Evolutionary conservation across 1,140 invertebrate species (phyloP).

Genomic region (Subanguina moxae): DNA sequence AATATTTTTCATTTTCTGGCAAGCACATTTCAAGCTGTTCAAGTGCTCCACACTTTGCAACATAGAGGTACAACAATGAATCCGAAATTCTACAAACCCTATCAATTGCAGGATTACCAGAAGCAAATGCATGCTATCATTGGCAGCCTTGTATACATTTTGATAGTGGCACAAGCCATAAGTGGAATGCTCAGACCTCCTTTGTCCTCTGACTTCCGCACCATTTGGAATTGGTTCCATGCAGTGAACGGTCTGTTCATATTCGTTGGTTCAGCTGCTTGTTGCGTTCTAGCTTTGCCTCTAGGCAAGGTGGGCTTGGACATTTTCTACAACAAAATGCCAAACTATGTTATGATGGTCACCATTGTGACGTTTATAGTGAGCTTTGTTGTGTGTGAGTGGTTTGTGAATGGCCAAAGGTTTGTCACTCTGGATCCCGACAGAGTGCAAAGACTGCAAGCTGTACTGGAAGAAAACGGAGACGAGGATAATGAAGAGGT

Average conservation of each 20-base stretch:
- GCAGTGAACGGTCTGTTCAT: not conserved
- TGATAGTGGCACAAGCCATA: not conserved
- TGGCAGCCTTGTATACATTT: not conserved
- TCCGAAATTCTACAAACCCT: not conserved
- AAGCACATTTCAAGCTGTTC: not conserved
- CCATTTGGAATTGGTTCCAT: conserved; percentile 1
- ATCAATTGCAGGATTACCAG: not conserved
- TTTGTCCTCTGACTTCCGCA: not conserved
- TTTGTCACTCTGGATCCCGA: not conserved
- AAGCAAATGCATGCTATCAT: conserved; percentile 4
- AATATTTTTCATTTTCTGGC: not conserved
- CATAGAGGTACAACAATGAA: not conserved
- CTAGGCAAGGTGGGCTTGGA: not conserved
- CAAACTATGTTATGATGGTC: not conserved
- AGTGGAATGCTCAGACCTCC: not conserved
- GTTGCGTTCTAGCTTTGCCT: not conserved
- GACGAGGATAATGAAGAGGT: not conserved
- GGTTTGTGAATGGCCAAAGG: not conserved
- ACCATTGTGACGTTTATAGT: not conserved
- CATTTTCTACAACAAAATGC: not conserved
- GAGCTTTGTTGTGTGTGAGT: not conserved
- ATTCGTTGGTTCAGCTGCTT: not conserved
- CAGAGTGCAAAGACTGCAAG: not conserved
- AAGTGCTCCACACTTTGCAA: not conserved
- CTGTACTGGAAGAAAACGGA: not conserved